Base-by-base conservation (phyloP, 2,113 vertebrate species). In the Eonycteris spelaea region DNA sequence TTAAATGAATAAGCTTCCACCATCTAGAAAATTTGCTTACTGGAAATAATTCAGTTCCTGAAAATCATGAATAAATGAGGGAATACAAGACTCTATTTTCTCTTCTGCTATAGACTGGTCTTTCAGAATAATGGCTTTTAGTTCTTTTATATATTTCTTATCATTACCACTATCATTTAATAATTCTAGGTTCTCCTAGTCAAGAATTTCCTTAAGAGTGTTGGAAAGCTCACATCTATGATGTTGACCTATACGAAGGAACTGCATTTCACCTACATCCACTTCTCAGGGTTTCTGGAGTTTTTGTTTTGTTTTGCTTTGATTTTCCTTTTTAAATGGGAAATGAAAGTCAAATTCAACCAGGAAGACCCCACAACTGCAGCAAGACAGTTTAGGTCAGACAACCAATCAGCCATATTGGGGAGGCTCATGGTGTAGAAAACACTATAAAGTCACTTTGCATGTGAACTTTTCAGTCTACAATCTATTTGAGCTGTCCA, bases 101-200 rank as follows among this genome's bases (percentile, higher is more conserved):
- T 86, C 61, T 94, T 90, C 18, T 65, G 59, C 28, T 92, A 45
- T 65, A 65, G 33, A 71, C 15, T 61, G 3, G 6, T 84, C 21
- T 91, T 94, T 88, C 18, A 85, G 43, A 92, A 88, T 51, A 95
- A 90, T 53, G 12, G n/a, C 6, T 90, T 96, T 94, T 61, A 84
- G n/a, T 85, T 75, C 33, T 85, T 80, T 85, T 71, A 30, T 22
- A 6, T 82, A 87, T 86, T 55, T 94, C 55, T 70, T 78, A 26
- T 67, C 75, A 90, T 85, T 86, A 73, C 63, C 61, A 92, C 3
- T 35, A 77, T 71, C 30, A 84, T 45, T 59, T 78, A 90, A 78
- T 51, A 94, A 91, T 86, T 86, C 88, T 90, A 61, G 40, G 28
- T 71, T 80, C 75, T 63, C 67, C 55, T 70, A 68, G 43, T 86